Conservation (phyloP, 2,888 invertebrate species). For the Pandemis corylana region DNA sequence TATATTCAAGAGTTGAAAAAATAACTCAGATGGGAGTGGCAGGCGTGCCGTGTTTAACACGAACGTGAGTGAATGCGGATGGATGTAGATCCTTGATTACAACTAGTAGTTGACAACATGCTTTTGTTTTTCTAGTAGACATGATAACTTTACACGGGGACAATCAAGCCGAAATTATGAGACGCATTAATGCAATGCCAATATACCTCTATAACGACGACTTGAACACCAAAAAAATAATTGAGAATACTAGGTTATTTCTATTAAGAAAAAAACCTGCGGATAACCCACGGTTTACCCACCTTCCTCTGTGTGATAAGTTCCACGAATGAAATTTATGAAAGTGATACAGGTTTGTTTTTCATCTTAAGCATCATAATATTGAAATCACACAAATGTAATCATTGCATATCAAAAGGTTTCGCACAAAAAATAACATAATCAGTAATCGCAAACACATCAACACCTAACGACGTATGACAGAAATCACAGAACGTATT, state of each 20-base stretch:
- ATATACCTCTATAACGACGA: too few species aligned
- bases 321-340: too few species aligned
- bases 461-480: constrained; percentile 22
- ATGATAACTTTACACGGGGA: too few species aligned
- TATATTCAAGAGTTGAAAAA: background rate
- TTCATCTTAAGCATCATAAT: too few species aligned
- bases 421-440: background rate
- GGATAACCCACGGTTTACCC: too few species aligned
- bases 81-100: background rate
- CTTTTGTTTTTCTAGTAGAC: background rate
- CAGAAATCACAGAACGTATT: constrained; percentile 24
- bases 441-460: background rate
- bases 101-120: background rate
- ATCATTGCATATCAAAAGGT: background rate
- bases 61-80: background rate
- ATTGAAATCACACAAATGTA: background rate
- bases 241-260: too few species aligned
- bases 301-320: too few species aligned
- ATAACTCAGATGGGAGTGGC: background rate
- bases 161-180: too few species aligned
- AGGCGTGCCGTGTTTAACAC: background rate
- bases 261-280: too few species aligned
- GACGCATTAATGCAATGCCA: too few species aligned
- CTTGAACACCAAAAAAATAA: too few species aligned
- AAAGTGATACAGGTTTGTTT: too few species aligned